Evolutionary conservation across 2,888 invertebrate species (phyloP).

Genomic region (Zygaena filipendulae): DNA sequence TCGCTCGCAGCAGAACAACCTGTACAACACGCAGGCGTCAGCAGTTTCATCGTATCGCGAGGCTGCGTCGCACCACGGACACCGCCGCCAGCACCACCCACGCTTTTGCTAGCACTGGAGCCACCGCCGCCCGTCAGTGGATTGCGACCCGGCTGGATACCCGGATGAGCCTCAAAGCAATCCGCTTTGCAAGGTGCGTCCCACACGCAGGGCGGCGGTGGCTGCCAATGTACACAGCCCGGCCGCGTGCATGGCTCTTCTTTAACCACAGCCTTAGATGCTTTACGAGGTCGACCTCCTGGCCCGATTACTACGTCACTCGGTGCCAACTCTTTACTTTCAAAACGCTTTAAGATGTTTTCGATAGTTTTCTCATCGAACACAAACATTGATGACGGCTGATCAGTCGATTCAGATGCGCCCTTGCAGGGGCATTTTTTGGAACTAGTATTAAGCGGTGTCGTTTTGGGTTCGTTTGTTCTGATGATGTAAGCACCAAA

Average conservation of each 20-base stretch:
- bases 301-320: conserved; percentile 23
- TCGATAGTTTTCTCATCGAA: conserved; percentile 35
- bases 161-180: conserved; percentile 43
- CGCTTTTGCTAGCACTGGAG: conserved; percentile 14
- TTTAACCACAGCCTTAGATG: conserved; percentile 19
- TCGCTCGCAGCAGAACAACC: conserved; percentile 38
- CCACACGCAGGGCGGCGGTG: conserved; percentile 52
- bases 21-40: conserved; percentile 40
- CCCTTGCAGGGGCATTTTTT: conserved; percentile 23
- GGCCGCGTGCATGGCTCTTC: conserved; percentile 41
- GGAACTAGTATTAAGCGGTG: conserved; percentile 5
- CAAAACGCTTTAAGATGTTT: conserved; percentile 30
- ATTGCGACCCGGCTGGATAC: conserved; percentile 38
- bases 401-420: conserved; percentile 14
- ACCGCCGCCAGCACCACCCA: conserved; percentile 6
- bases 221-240: conserved; percentile 48
- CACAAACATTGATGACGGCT: conserved; percentile 24
- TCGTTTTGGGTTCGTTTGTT: conserved; percentile 9
- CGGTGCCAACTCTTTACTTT: conserved; percentile 26
- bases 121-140: conserved; percentile 21
- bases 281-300: conserved; percentile 27
- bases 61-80: conserved; percentile 12
- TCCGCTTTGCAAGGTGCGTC: conserved; percentile 53
- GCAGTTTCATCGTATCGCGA: conserved; percentile 29
- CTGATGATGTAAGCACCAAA: conserved; percentile 19